These are phyloP conservation scores for Oreochromis mossambicus DNA, from an alignment of 2,797 vertebrate species.

Conservation along the genomic window DNA sequence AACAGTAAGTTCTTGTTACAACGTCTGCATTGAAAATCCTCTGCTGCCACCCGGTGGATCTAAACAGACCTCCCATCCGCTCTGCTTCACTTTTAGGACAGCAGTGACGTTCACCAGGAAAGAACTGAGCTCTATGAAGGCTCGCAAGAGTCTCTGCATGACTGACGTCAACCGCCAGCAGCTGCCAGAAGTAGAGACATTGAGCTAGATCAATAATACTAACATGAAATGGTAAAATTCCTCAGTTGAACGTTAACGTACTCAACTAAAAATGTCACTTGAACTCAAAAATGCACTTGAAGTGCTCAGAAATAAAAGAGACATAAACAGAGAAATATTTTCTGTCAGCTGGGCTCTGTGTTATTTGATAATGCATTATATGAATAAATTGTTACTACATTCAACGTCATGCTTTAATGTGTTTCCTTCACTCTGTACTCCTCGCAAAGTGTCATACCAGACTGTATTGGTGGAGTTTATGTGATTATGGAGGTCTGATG, in stretches of 20 bases:
- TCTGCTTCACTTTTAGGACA: slow-evolving; percentile 48
- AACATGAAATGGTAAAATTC: not conserved
- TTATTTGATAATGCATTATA: not conserved
- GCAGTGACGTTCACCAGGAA: slow-evolving; percentile 27
- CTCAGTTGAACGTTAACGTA: not conserved
- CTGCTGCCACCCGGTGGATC: slow-evolving; percentile 29
- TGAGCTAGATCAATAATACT: not conserved
- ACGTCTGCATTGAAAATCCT: not conserved
- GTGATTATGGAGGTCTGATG: not conserved
- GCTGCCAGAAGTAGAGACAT: not conserved
- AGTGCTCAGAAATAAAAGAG: not conserved
- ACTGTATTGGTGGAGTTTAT: not conserved
- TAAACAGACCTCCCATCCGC: not conserved
- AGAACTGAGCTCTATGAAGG: slow-evolving; percentile 48
- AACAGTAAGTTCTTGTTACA: not conserved
- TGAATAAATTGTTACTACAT: not conserved
- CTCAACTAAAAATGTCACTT: not conserved
- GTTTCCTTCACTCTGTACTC: not conserved
- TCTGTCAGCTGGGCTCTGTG: not conserved
- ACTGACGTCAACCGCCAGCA: slow-evolving; percentile 32
- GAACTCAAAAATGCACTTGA: not conserved
- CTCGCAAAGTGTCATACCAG: not conserved
- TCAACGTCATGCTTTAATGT: not conserved
- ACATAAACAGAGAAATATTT: not conserved
- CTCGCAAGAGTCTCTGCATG: slow-evolving; percentile 63